Evolutionary conservation across 2,797 vertebrate species (phyloP).

Genomic region (Threskiornis aethiopicus): DNA sequence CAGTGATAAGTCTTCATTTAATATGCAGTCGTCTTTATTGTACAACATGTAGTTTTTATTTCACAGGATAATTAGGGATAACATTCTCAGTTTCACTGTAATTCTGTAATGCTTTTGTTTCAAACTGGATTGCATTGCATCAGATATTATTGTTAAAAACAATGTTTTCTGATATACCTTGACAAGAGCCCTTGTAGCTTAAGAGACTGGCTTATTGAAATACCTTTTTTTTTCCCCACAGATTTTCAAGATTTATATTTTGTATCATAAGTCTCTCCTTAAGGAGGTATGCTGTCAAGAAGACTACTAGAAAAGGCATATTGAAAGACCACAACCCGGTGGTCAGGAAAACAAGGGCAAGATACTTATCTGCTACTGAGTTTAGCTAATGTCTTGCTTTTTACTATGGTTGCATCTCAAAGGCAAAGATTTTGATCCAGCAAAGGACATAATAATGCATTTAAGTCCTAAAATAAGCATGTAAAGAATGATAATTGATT

Average conservation of each 20-base stretch:
- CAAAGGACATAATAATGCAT: not conserved
- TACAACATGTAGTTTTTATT: not conserved
- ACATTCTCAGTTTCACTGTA: conserved; percentile 8
- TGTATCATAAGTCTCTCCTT: not conserved
- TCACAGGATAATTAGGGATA: not conserved
- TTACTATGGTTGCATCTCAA: not conserved
- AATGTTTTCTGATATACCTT: not conserved
- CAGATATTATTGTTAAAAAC: not conserved
- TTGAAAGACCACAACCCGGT: not conserved
- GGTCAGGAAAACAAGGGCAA: not conserved
- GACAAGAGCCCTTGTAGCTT: not conserved
- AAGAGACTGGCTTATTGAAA: not conserved
- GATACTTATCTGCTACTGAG: not conserved
- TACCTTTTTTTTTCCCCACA: fast-evolving
- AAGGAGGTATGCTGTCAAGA: not conserved
- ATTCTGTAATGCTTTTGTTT: not conserved
- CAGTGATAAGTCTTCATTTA: not conserved
- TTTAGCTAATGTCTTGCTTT: not conserved
- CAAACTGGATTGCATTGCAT: not conserved
- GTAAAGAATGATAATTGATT: not conserved
- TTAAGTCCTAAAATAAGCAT: not conserved
- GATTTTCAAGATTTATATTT: not conserved
- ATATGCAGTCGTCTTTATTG: not conserved
- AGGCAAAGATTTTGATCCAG: not conserved
- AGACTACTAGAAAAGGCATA: not conserved